Evolutionary conservation across 92 coral and sea anemone genomes (phyloP), one percentile per base, ranked within the genome.

Genomic region (Porites divaricata): DNA sequence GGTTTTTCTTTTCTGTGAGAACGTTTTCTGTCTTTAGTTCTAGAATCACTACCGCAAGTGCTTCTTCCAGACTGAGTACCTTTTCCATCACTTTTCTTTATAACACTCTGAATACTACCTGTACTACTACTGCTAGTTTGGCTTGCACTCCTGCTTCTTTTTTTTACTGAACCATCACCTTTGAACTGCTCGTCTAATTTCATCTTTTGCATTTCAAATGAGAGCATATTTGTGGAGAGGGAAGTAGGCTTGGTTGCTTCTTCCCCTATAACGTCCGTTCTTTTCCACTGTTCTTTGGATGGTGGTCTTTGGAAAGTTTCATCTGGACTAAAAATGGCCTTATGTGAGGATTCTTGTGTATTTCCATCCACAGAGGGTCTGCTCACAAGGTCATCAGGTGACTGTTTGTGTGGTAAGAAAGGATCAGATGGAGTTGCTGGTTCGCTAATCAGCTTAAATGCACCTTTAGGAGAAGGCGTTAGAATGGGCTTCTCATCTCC

Each of bases 81-180:
- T 45, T 75, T 70, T 25, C 68, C 81, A 24, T 87, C 84, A 35
- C 80, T 83, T 70, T 90, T 92, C 76, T 84, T 86, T 19, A 94
- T 81, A 25, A 94, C 98, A 85, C 98, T 94, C 8, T 76, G 90
- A 17, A 83, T 80, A 69, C 98, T 94, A 57, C 98, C 89, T 22
- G 50, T 92, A 68, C 98, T 92, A 54, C 98, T 93, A 57, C 93
- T 93, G 74, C 94, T 94, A 62, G 85, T 80, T 41, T 88, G 92
- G 68, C 95, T 91, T 54, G 87, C 86, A 26, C 81, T 75, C 22
- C 92, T 84, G 28, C 89, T 89, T 85, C 89, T 85, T 67, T 81
- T 89, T n/a, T 78, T 87, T 1, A 68, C 62, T 6, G 50, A 51
- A 17, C 66, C 58, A 50, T 89, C 86, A 16, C 50, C 61, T 58